A percentile compares a stretch with the other conserved stretches of the same genome.
Evolutionary conservation across 1,140 invertebrate genomes (phyloP).

Genomic region (Monomorium pharaonis): DNA sequence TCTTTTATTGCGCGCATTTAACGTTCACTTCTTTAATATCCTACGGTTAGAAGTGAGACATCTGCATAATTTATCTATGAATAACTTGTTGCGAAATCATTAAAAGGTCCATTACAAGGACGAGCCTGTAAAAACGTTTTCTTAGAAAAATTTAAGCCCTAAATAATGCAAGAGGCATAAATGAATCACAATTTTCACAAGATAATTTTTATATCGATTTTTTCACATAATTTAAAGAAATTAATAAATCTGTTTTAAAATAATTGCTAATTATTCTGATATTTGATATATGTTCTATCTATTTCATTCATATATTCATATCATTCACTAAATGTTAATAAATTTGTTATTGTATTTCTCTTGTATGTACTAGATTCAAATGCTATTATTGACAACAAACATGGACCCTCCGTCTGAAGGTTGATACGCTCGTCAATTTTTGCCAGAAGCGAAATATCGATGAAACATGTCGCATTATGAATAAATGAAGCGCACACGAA

Average conservation of each 20-base stretch:
- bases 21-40: neutral
- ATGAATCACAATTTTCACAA: neutral
- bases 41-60: neutral
- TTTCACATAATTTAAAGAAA: neutral
- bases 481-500: slow-evolving; percentile 9
- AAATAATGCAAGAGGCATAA: neutral
- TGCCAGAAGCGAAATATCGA: slow-evolving; percentile 43
- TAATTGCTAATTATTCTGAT: neutral
- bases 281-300: neutral
- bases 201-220: neutral
- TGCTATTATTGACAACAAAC: neutral
- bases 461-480: slow-evolving; percentile 47
- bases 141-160: neutral
- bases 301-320: neutral
- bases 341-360: neutral
- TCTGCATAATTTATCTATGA: slow-evolving; percentile 5
- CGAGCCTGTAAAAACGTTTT: neutral
- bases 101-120: neutral
- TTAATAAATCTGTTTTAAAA: neutral
- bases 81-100: neutral
- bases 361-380: neutral
- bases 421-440: neutral
- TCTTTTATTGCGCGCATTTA: slow-evolving; percentile 16
- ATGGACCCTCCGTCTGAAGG: neutral
- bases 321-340: neutral